Base-by-base conservation (phyloP, 2,888 invertebrate species). In the Lottia gigantea region DNA sequence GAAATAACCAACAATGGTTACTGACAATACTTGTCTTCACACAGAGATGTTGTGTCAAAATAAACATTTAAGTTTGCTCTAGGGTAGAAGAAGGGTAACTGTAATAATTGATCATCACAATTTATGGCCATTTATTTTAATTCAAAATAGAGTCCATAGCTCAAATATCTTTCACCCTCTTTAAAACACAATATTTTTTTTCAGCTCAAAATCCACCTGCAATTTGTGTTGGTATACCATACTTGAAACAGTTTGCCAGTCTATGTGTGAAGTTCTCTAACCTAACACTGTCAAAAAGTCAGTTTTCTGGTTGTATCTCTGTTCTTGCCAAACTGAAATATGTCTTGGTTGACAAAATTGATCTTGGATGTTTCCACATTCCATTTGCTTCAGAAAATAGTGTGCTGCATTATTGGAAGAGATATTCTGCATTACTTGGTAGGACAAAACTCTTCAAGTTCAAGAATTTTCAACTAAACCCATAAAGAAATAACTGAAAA, bases 131-230 rank as follows among this genome's bases (percentile, higher is more conserved):
- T n/a, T n/a, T n/a, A n/a, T 31, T 31, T 31, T 31, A 2, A 31
- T 31, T 6, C 31, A 31, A 31, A 31, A 31, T 31, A 23, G 40
- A 31, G 16, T 23, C 4, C 16, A 62, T 26, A 26, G 15, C 2
- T 16, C 19, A 11, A 14, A 15, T 62, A n/a, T 62, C 16, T 15
- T 61, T 46, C 8, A 19, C 49, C 31, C n/a, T 67, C 61, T 19
- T 12, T 26, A n/a, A 31, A 31, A 25, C 19, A 16, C 67, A 19
- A 8, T 71, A 64, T 75, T 71, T 66, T 66, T 62, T 82, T 85
- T 67, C 82, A 89, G 89, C 80, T 19, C 75, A 78, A 15, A 89
- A 88, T 73, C 89, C 89, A 7, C 89, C 89, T 26, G 86, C 89
- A 1, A 55, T 88, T 16, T 90, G 89, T 75, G 84, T 87, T 72